Evolutionary conservation across 1,140 invertebrate species (phyloP), one percentile per base, ranked within the genome.

Genomic region (Bombyx mori): DNA sequence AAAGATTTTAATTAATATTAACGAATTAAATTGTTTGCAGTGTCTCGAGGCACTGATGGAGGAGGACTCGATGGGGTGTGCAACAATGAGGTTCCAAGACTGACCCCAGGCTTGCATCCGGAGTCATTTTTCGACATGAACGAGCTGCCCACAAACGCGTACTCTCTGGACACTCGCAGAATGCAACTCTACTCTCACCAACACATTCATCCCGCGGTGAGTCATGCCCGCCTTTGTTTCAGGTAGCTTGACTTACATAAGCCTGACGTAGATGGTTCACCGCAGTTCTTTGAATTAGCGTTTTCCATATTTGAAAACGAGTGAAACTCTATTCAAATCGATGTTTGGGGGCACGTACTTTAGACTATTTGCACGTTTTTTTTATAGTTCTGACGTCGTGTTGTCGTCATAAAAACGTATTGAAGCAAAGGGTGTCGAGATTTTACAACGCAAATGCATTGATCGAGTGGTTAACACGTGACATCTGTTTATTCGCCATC

Each of bases 161-260:
- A 78, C 64, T 48, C 62, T 5, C 62, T 71, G 58, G 80, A 85
- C 62, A 68, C 74, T 35, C 69, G 78, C 57, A 85, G 82, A 69
- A 85, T 85, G 79, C 74, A 79, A 54, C 66, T 82, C 35, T 80
- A 75, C 45, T 68, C 74, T 3, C 79, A 82, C 59, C 67, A 74
- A 10, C 78, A 80, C 65, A 18, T 73, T 35, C 69, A 76, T 62
- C 74, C 71, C n/a, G 58, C 76, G 69, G 81, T 84, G 69, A 80
- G 77, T 77, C 60, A 65, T 7, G 51, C 48, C 26, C 26, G 47
- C 52, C 59, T 63, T 65, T 65, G 62, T 68, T 62, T 58, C 54
- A 61, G 42, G 18, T 42, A 58, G 45, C 53, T 56, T 44, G 8
- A 44, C 22, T 44, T 52, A 45, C 35, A 49, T 49, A 7, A 7